Percentiles rank a stretch among this genome's conserved stretches.
Evolutionary conservation across 2,888 invertebrate genomes (phyloP).

Genomic region (Oscheius sp.): DNA sequence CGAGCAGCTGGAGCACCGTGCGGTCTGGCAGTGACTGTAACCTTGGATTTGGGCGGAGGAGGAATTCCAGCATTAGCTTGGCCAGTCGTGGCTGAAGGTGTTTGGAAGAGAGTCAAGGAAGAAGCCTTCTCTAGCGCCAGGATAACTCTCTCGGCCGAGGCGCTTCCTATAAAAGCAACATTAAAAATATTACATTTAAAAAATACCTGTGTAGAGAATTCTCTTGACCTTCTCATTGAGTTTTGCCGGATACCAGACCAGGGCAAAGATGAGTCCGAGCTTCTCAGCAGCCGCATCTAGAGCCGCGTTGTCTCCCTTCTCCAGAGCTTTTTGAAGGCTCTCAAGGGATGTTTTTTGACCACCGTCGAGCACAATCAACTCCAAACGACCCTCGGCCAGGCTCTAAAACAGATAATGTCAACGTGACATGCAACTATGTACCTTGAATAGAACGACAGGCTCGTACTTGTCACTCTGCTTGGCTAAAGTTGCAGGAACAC

Average conservation of each 20-base stretch:
- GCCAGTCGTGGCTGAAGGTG: constrained; percentile 22
- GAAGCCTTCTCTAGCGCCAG: constrained; percentile 29
- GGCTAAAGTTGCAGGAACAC: neutral
- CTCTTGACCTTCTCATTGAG: constrained; percentile 28
- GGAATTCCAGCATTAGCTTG: constrained; percentile 31
- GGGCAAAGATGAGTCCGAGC: constrained; percentile 34
- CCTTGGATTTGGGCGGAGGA: constrained; percentile 13
- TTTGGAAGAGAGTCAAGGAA: constrained; percentile 18
- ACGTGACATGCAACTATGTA: neutral
- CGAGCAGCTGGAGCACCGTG: constrained; percentile 22
- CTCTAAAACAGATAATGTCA: constrained; percentile 3
- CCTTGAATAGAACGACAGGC: constrained; percentile 34
- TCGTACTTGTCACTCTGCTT: constrained; percentile 32
- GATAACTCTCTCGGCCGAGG: constrained; percentile 3
- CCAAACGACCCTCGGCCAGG: constrained; percentile 21
- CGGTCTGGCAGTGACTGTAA: neutral
- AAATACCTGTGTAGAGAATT: constrained; percentile 36
- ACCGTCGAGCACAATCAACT: constrained; percentile 34
- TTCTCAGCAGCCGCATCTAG: constrained; percentile 19
- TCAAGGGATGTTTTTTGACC: constrained; percentile 34
- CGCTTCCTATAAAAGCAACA: no score
- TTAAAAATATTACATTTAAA: neutral
- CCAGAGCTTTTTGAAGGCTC: constrained; percentile 29
- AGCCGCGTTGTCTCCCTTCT: constrained; percentile 12
- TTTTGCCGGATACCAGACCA: constrained; percentile 35